Evolutionary conservation across 2,113 vertebrate species (phyloP), one percentile per base, ranked within the genome.

Genomic region (Corvus moneduloides): DNA sequence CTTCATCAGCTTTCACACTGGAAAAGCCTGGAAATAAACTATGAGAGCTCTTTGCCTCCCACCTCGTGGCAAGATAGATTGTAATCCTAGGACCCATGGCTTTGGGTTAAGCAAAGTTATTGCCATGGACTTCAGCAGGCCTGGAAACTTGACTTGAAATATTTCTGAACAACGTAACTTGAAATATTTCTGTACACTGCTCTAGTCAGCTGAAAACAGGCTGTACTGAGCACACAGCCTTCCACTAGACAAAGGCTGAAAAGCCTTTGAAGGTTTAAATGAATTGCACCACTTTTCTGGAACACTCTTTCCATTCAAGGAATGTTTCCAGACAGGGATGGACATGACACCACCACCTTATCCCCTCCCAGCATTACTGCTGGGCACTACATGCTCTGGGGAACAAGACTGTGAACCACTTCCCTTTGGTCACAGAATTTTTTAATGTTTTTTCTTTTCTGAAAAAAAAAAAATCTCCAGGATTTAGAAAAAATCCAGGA

Each of bases 1-100:
- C 55, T 37, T 62, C 43, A 82, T 9, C 82, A 96, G 58, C 58
- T 76, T 86, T 68, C 46, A 20, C 66, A 52, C 39, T 64, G 44
- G 44, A 87, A 78, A 76, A 64, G 15, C 27, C 55, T 83, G 26
- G 17, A 63, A 39, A 72, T 80, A 52, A 1, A 13, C 7, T 26
- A 2, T 6, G 21, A 64, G 61, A 87, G 28, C 43, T 55, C 35
- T 58, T 22, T 81, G 83, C n/a, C 32, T 49, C 58, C 41, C 54
- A 46, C 9, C 28, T 37, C 4, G 2, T n/a, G 55, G 26, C 22
- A 41, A 63, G 18, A 51, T 0, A 48, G 17, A 32, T 2, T 24
- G 4, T 3, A 75, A 84, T 16, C 35, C 56, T 5, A 21, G 16
- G 21, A 43, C 5, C 8, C 28, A 24, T 2, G 15, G 51, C 41